Evolutionary conservation across 2,797 vertebrate genomes (phyloP).

Genomic region (Mionectes olivaceus): DNA sequence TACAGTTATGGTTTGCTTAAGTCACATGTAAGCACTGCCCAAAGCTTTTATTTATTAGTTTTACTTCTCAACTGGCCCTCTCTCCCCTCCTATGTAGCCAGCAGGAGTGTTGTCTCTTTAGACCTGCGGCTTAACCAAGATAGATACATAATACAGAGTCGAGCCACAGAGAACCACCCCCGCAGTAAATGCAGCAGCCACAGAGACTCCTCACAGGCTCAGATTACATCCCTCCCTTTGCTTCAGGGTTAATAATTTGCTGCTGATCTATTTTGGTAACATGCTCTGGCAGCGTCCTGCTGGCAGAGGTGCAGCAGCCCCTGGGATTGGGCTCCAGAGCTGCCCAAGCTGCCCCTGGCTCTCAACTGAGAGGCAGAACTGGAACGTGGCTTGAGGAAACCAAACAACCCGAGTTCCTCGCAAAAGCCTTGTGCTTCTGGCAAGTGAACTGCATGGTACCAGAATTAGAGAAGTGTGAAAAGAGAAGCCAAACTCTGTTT

Average conservation of each 20-base stretch:
- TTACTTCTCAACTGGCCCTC: not conserved
- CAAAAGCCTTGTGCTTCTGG: not conserved
- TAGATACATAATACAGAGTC: not conserved
- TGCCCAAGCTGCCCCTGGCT: fast-evolving
- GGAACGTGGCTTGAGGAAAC: fast-evolving
- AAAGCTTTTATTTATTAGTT: not conserved
- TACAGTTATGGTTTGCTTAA: not conserved
- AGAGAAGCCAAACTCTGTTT: not conserved
- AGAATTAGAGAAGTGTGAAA: not conserved
- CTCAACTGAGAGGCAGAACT: fast-evolving
- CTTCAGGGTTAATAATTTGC: not conserved
- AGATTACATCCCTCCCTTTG: not conserved
- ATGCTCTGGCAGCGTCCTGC: not conserved
- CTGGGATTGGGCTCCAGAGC: not conserved
- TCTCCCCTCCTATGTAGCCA: not conserved
- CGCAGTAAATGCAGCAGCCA: not conserved
- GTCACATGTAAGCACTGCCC: not conserved
- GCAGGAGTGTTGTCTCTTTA: not conserved
- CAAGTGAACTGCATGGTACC: not conserved
- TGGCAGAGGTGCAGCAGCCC: not conserved
- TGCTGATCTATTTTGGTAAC: not conserved
- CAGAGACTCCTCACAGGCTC: not conserved
- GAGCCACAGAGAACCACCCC: not conserved
- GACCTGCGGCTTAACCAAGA: not conserved
- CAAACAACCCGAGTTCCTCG: fast-evolving